Evolutionary conservation across 2,888 invertebrate genomes (phyloP).

Genomic region (Nasonovia ribisnigri): DNA sequence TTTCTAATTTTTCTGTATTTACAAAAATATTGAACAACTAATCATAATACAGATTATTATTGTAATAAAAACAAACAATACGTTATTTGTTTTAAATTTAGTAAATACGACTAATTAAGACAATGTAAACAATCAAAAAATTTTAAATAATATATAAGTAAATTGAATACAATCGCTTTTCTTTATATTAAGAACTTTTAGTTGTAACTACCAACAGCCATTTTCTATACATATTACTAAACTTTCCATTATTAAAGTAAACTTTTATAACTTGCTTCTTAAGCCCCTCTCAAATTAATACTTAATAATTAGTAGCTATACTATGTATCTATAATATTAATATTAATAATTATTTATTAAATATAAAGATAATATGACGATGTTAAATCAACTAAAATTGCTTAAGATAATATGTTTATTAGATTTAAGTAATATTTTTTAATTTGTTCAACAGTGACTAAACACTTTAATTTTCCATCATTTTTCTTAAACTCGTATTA

Average conservation of each 20-base stretch:
- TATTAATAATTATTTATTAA: neutral
- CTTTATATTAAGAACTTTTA: neutral
- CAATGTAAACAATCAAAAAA: neutral
- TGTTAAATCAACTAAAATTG: neutral
- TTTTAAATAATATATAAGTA: neutral
- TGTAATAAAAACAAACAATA: neutral
- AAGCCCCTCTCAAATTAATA: neutral
- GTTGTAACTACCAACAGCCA: neutral
- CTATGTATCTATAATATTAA: neutral
- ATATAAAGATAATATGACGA: neutral
- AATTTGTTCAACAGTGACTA: neutral
- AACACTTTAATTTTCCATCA: neutral
- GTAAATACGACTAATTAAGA: neutral
- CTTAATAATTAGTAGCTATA: neutral
- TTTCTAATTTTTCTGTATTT: neutral
- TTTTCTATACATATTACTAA: neutral
- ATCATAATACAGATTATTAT: neutral
- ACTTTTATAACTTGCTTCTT: neutral
- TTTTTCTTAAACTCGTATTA: neutral
- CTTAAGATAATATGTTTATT: neutral
- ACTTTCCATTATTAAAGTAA: neutral
- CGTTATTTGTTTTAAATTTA: neutral
- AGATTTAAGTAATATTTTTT: neutral
- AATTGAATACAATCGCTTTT: neutral
- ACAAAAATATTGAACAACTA: neutral